Evolutionary conservation across 1,140 invertebrate genomes (phyloP), one percentile per base, ranked within the genome.

Genomic region (Drosophila jambulina): DNA sequence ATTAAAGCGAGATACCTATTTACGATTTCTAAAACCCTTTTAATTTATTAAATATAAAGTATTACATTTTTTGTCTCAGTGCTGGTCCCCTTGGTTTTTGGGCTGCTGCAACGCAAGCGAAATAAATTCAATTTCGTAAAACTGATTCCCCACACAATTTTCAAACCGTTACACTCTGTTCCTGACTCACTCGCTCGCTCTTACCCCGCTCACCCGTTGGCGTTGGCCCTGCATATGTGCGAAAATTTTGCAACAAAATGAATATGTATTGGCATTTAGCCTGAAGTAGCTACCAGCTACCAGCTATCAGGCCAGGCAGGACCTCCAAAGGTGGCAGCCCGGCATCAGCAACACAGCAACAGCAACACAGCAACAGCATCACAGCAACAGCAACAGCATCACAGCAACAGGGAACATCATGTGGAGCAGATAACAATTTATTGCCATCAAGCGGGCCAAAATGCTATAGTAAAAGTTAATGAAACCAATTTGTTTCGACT

Each of bases 101-200:
- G 53, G 40, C 59, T 85, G 51, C 69, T 70, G 79, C 69, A 86
- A 53, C 64, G 84, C 80, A 71, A 75, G 85, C 81, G 82, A 88
- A 88, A 88, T 88, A 88, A 88, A 88, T 88, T 88, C 84, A 88
- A 88, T 88, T 90, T 90, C 71, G 62, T 84, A 90, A 88, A 88
- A 88, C 84, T 88, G 84, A 88, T 90, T 88, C 84, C 84, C 84
- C 84, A 88, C 84, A 87, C 84, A 87, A 87, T 87, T 87, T 87
- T 86, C 79, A 63, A 71, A 65, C 40, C 38, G 32, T 43, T 21
- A 46, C 42, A 17, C 48, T 40, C 34, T 8, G 38, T 25, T 34
- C 23, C 34, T 25, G 19, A 65, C 64, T 65, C 59, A 46, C 43
- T 63, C 72, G 9, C 64, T 48, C 25, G 4, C 2, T 32, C 29